A percentile compares a stretch with the other conserved stretches of the same genome.
These are phyloP conservation scores for Drosophila gaucha DNA, from an alignment of 2,888 invertebrate genomes.

Conservation along the genomic window DNA sequence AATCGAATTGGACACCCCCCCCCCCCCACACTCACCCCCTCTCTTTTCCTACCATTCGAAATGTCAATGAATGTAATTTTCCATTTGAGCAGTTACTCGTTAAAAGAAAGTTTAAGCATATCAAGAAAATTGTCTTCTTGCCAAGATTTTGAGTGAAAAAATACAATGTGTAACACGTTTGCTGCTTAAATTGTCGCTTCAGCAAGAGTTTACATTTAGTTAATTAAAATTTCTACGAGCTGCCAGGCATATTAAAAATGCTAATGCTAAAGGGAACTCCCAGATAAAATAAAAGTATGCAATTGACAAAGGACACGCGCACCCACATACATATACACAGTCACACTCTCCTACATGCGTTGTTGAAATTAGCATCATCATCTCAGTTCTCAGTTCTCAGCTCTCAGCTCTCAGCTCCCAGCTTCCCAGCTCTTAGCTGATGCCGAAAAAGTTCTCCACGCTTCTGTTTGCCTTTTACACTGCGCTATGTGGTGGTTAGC, in stretches of 20 bases:
- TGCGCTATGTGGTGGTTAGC: no score
- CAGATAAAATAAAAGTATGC: slow-evolving; percentile 36
- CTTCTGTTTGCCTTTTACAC: background rate
- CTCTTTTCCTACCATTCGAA: background rate
- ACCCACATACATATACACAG: background rate
- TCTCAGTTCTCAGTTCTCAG: background rate
- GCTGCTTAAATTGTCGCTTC: slow-evolving; percentile 47
- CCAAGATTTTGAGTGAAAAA: slow-evolving; percentile 8
- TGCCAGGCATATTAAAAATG: slow-evolving; percentile 25
- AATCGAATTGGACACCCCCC: slow-evolving; percentile 21
- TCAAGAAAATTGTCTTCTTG: slow-evolving; percentile 17
- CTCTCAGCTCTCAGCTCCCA: background rate
- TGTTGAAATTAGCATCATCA: slow-evolving; percentile 22
- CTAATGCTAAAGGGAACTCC: slow-evolving; percentile 13
- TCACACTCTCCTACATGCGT: slow-evolving; percentile 8
- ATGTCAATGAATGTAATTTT: slow-evolving; percentile 45
- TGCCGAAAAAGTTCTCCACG: background rate
- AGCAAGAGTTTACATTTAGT: slow-evolving; percentile 64
- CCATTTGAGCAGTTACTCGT: slow-evolving; percentile 32
- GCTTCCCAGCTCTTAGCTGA: background rate
- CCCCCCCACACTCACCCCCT: no score
- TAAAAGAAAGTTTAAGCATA: slow-evolving; percentile 1
- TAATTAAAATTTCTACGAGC: slow-evolving; percentile 63
- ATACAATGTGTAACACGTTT: slow-evolving; percentile 25
- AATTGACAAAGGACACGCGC: slow-evolving; percentile 21